Conservation (phyloP, 2,888 invertebrate genomes). For the Gasteruption jaculator region DNA sequence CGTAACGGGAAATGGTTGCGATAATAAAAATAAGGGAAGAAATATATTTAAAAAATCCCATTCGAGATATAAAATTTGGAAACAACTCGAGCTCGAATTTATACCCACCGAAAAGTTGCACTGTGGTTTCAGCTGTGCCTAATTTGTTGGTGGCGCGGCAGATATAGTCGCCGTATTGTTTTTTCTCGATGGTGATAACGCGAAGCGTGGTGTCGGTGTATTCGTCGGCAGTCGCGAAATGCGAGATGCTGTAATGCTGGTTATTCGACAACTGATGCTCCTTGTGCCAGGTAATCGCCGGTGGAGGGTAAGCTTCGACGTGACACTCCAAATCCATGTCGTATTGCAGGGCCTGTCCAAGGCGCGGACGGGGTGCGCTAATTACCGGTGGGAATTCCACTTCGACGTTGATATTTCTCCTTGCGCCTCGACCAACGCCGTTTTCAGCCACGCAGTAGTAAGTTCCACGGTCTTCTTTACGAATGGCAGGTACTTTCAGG, state of each 20-base stretch:
- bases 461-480: conserved; percentile 87
- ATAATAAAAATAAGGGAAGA: not conserved
- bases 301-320: conserved; percentile 91
- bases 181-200: conserved; percentile 85
- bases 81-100: not conserved
- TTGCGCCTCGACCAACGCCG: conserved; percentile 79
- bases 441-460: conserved; percentile 93
- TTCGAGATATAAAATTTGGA: conserved; percentile 3
- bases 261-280: conserved; percentile 82
- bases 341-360: conserved; percentile 86
- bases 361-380: conserved; percentile 74
- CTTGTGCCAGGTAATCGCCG: conserved; percentile 88
- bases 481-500: conserved; percentile 71
- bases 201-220: conserved; percentile 86
- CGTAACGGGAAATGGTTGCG: not conserved
- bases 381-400: conserved; percentile 88
- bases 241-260: conserved; percentile 87
- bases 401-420: conserved; percentile 83
- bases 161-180: conserved; percentile 80
- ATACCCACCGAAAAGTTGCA: conserved; percentile 76
- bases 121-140: conserved; percentile 73
- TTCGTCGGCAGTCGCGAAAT: conserved; percentile 88
- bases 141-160: conserved; percentile 88
- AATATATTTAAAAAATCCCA: not conserved
- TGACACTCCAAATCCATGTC: conserved; percentile 94